Conservation (phyloP, 2,888 invertebrate genomes). For the Notocelia uddmanniana region DNA sequence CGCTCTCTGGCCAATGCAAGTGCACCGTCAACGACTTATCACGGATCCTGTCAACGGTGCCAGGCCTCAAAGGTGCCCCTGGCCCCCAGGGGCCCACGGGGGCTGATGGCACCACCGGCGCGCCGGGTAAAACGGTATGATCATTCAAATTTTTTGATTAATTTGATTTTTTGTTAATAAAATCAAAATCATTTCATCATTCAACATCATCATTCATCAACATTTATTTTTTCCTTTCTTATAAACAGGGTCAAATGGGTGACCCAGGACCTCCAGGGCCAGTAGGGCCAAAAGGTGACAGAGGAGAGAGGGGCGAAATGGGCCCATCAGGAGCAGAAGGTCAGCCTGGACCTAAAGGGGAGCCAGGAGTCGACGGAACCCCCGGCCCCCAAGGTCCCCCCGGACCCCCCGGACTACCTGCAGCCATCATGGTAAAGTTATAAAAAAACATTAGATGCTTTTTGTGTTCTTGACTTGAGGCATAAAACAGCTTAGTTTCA, state of each 20-base stretch:
- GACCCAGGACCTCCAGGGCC: conserved; percentile 89
- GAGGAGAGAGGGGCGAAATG: conserved; percentile 89
- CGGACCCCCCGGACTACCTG: conserved; percentile 89
- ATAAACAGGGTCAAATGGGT: conserved; percentile 87
- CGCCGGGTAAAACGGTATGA: conserved; percentile 92
- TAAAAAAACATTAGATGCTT: too few relatives aligned
- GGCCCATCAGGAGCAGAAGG: conserved; percentile 89
- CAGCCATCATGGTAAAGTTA: conserved; percentile 67
- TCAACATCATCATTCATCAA: too few relatives aligned
- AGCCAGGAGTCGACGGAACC: conserved; percentile 90
- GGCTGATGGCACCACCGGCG: conserved; percentile 91
- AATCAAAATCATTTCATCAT: too few relatives aligned
- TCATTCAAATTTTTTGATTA: not conserved
- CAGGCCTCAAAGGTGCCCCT: conserved; percentile 89
- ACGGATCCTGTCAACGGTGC: conserved; percentile 86
- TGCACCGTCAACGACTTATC: conserved; percentile 90
- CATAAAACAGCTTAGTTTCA: too few relatives aligned
- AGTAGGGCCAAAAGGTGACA: conserved; percentile 87
- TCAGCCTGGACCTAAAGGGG: conserved; percentile 91
- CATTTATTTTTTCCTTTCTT: conserved; percentile 48
- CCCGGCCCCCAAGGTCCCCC: conserved; percentile 89
- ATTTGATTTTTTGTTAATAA: too few relatives aligned
- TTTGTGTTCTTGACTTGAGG: too few relatives aligned
- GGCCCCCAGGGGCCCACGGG: conserved; percentile 88
- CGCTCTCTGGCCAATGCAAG: conserved; percentile 87